These are phyloP conservation scores for Rachycentron canadum DNA, from an alignment of 2,797 vertebrate species.

Conservation along the genomic window DNA sequence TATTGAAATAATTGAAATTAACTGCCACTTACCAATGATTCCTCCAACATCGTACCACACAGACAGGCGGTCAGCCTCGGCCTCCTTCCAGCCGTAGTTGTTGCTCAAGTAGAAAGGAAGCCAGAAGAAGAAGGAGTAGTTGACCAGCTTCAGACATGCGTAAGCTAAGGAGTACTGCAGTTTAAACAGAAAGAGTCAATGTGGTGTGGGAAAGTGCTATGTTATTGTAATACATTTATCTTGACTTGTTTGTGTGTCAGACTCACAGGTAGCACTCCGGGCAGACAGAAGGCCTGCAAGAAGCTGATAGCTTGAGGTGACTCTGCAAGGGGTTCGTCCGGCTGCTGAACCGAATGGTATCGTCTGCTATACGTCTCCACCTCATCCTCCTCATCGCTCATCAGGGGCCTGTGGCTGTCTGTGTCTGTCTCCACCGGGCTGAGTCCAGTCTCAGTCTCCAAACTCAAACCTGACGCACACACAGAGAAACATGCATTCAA, in stretches of 20 bases:
- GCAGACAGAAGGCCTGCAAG: conserved; percentile 93
- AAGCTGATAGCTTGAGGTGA: conserved; percentile 88
- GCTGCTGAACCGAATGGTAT: conserved; percentile 83
- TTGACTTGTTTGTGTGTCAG: not conserved
- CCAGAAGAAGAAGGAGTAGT: conserved; percentile 99
- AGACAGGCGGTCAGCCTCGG: conserved; percentile 92
- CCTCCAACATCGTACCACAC: conserved; percentile 98
- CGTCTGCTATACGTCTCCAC: conserved; percentile 74
- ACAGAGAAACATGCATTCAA: conserved; percentile 4
- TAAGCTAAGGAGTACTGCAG: conserved; percentile 95
- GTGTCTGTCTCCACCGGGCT: conserved; percentile 82
- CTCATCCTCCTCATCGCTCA: conserved; percentile 87
- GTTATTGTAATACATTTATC: not conserved
- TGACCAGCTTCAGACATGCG: conserved; percentile 96
- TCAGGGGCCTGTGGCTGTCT: conserved; percentile 92
- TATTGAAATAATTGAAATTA: too few species aligned
- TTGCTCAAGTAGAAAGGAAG: conserved; percentile 96
- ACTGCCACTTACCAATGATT: conserved; percentile 89
- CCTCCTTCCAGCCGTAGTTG: conserved; percentile 96
- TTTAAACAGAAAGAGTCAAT: conserved; percentile 10
- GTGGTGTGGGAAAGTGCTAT: too few species aligned
- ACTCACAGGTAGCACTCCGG: conserved; percentile 94
- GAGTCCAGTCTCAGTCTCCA: conserved; percentile 82
- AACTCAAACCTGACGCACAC: conserved; percentile 85
- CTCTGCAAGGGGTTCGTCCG: conserved; percentile 67